Percentiles rank a stretch among this genome's conserved stretches.
phyloP scores from a whole-genome alignment of 2,888 invertebrate species.

The Tetropium fuscum region DNA sequence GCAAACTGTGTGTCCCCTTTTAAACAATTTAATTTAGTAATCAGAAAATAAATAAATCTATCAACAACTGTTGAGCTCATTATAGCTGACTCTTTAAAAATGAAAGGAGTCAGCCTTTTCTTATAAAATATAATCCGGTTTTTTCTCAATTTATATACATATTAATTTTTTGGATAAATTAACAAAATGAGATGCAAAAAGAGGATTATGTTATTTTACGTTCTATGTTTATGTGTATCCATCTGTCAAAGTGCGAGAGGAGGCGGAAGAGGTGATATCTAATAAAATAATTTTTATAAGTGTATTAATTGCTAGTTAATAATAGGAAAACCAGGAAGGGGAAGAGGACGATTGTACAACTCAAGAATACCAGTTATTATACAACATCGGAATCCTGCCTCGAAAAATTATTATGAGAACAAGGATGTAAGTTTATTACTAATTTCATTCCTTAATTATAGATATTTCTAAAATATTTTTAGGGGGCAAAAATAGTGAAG shows the following conservation, averaged over 20 bases:
- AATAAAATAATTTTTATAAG: not conserved
- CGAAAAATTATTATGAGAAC: conserved; percentile 73
- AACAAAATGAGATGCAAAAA: conserved; percentile 40
- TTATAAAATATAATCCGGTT: not conserved
- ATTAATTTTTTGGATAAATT: conserved; percentile 31
- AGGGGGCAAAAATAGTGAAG: conserved; percentile 79
- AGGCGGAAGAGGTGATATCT: conserved; percentile 46
- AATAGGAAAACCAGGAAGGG: conserved; percentile 56
- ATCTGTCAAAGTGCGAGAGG: conserved; percentile 42
- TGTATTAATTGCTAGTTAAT: conserved; percentile 8
- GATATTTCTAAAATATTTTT: conserved; percentile 42
- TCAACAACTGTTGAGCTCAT: conserved; percentile 45
- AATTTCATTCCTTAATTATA: conserved; percentile 2
- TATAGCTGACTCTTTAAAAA: conserved; percentile 35
- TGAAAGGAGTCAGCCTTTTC: conserved; percentile 21
- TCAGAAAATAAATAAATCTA: conserved; percentile 40
- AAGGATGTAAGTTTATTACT: conserved; percentile 70
- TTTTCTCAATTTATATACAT: not conserved
- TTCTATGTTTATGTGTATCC: conserved; percentile 27
- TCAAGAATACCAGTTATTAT: conserved; percentile 70
- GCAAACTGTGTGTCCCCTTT: conserved; percentile 32
- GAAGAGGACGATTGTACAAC: conserved; percentile 66
- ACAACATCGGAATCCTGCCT: conserved; percentile 70
- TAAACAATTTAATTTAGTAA: conserved; percentile 37
- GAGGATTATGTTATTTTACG: conserved; percentile 35